Evolutionary conservation across 2,797 vertebrate species (phyloP).

Genomic region (Pterois miles): DNA sequence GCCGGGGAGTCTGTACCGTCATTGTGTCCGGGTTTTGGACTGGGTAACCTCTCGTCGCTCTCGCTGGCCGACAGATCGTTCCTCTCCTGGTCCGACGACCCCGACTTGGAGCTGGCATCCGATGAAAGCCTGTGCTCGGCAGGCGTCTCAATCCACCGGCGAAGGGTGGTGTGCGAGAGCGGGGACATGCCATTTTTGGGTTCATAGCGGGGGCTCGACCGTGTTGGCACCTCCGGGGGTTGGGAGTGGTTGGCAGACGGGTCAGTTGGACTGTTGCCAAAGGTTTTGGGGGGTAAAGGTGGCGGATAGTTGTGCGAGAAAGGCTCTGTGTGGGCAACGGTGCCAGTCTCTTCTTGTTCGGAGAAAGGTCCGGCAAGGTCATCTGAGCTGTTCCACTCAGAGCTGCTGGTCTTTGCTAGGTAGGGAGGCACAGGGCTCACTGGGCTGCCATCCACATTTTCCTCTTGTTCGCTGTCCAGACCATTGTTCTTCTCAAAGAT

Average conservation of each 20-base stretch:
- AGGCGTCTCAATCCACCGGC: conserved; percentile 72
- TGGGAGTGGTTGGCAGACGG: conserved; percentile 44
- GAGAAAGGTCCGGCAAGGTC: conserved; percentile 76
- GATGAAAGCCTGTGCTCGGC: conserved; percentile 72
- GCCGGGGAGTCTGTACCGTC: conserved; percentile 54
- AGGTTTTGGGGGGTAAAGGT: conserved; percentile 89
- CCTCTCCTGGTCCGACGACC: conserved; percentile 81
- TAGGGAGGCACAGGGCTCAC: conserved; percentile 56
- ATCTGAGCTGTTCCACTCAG: conserved; percentile 84
- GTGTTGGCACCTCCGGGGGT: conserved; percentile 54
- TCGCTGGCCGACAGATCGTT: conserved; percentile 83
- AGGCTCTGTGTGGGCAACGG: conserved; percentile 13
- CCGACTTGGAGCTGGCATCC: conserved; percentile 82
- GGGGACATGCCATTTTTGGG: conserved; percentile 55
- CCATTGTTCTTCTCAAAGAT: conserved; percentile 53
- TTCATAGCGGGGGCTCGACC: conserved; percentile 42
- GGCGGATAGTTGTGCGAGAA: conserved; percentile 68
- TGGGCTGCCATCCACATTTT: conserved; percentile 60
- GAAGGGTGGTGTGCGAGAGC: conserved; percentile 52
- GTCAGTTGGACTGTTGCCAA: conserved; percentile 51
- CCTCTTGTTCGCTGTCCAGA: conserved; percentile 61
- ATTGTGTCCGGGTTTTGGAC: conserved; percentile 43
- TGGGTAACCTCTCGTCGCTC: conserved; percentile 76
- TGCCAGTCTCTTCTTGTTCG: conserved; percentile 73
- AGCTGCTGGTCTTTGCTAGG: conserved; percentile 81